Evolutionary conservation across 2,113 vertebrate genomes (phyloP), one percentile per base, ranked within the genome.

Genomic region (Microtus pennsylvanicus): DNA sequence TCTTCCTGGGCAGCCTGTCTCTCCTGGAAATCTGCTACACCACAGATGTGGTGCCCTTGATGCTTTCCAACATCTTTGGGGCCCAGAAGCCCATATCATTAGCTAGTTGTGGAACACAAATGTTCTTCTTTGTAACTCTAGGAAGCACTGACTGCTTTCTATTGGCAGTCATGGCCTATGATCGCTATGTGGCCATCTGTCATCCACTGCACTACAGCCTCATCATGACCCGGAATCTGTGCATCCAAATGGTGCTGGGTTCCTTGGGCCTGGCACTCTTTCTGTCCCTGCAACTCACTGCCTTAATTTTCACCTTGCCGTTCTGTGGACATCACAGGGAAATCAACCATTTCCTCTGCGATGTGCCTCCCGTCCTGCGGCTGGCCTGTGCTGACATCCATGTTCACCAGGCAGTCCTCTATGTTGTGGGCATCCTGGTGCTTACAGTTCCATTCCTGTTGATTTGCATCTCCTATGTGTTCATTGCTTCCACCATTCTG

Each of bases 321-420:
- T 97, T 97, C 89, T 97, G 98, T 2, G 91, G 95, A 0, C 80
- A 28, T 55, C 86, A 0, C 21, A 69, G 5, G 1, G 90, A 95
- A 5, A 96, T 97, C 95, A 94, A 89, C 75, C 97, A 95, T 91
- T 96, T 97, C 83, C 96, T 96, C 55, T 97, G 97, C 0, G 97
- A 92, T 0, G 97, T 95, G 63, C 94, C 97, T 0, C 95, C 96
- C 0, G 81, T 97, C 9, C 70, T 96, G 78, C 38, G 89, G 5
- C 92, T 97, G 94, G 98, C 97, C 77, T 97, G 97, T 1, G 96
- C 93, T 0, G 93, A 97, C 93, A 96, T 13, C 9, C 93, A 0
- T 7, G 26, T 96, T 74, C 97, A 93, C 47, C 97, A 96, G 86
- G 96, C 95, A 0, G 76, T 93, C 2, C 90, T 97, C 7, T 96